Evolutionary conservation across 2,888 invertebrate genomes (phyloP).

Genomic region (Hedychridium roseum): DNA sequence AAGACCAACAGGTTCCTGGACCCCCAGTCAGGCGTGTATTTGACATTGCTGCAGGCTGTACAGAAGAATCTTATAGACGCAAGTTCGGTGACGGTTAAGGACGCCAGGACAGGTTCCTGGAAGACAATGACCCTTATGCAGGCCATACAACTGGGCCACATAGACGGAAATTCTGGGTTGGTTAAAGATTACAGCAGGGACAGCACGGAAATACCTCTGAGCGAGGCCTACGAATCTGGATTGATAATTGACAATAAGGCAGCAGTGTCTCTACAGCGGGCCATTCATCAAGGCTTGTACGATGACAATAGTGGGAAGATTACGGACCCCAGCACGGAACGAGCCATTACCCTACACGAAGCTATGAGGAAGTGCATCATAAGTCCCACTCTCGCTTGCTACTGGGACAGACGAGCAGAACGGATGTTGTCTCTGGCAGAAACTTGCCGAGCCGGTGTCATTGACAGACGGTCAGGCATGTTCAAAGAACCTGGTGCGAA

Average conservation of each 20-base stretch:
- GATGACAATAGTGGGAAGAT: constrained; percentile 84
- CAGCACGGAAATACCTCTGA: constrained; percentile 74
- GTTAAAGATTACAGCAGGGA: constrained; percentile 74
- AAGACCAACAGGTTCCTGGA: constrained; percentile 84
- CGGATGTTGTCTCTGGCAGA: constrained; percentile 78
- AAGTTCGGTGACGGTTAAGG: constrained; percentile 83
- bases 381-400: constrained; percentile 81
- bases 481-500: constrained; percentile 78
- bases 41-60: constrained; percentile 85
- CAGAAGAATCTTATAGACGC: constrained; percentile 83
- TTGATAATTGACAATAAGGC: constrained; percentile 83
- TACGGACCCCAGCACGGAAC: constrained; percentile 80
- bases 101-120: constrained; percentile 78
- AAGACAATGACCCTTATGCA: constrained; percentile 81
- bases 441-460: constrained; percentile 80
- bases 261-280: constrained; percentile 83
- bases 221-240: constrained; percentile 81
- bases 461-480: constrained; percentile 81
- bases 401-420: constrained; percentile 79
- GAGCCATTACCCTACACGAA: constrained; percentile 83
- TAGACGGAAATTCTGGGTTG: constrained; percentile 76
- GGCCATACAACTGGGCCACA: constrained; percentile 78
- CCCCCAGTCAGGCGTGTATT: constrained; percentile 78
- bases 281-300: constrained; percentile 86
- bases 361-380: constrained; percentile 82